Conservation (phyloP, 2,888 invertebrate species). For the Polymixis flavicincta region DNA sequence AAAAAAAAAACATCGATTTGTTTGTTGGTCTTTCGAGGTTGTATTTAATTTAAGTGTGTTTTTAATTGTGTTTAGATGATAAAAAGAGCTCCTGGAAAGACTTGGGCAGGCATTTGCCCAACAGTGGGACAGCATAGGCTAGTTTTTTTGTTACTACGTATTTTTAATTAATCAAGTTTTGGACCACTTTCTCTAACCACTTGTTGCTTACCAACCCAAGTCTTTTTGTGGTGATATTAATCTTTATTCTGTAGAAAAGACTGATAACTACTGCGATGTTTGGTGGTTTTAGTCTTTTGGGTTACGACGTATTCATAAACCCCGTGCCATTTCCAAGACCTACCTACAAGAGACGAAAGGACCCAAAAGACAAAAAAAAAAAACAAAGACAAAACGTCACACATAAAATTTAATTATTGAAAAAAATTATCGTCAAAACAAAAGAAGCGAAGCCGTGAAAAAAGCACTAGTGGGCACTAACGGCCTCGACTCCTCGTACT, state of each 20-base stretch:
- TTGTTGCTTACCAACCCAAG: neutral
- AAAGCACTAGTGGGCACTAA: conserved; percentile 62
- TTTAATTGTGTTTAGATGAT: neutral
- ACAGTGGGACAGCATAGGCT: neutral
- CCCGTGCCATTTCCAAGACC: too few species aligned
- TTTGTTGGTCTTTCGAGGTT: conserved; percentile 14
- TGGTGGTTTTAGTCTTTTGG: neutral
- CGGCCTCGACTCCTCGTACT: conserved; percentile 58
- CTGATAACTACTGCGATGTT: neutral
- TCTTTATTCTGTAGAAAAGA: neutral
- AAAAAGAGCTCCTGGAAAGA: neutral
- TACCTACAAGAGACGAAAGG: neutral
- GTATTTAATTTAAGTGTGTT: neutral
- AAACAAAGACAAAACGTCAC: conserved; percentile 22
- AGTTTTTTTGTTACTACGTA: too few species aligned
- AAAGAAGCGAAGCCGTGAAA: conserved; percentile 49
- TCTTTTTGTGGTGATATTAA: neutral
- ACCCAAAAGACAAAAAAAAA: neutral
- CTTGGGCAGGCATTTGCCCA: neutral
- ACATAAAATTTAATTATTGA: conserved; percentile 26
- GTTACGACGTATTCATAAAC: too few species aligned
- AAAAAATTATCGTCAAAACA: conserved; percentile 30
- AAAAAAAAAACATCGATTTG: conserved; percentile 50
- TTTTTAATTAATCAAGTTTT: too few species aligned
- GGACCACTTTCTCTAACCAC: neutral